Evolutionary conservation across 2,888 invertebrate species (phyloP).

Genomic region (Drosophila affinis): DNA sequence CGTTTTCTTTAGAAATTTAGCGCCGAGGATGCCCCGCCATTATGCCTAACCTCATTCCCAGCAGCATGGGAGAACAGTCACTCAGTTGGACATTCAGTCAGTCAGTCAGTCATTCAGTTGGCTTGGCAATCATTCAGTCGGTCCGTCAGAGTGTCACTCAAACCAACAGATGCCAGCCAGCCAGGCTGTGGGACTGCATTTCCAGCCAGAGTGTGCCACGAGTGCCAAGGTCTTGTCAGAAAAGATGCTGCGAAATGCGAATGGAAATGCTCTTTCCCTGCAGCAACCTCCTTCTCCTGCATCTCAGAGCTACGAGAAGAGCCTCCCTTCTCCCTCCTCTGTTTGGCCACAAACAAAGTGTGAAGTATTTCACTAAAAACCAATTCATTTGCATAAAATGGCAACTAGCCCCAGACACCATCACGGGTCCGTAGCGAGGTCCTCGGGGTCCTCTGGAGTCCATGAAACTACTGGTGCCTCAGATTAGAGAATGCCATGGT

Average conservation of each 20-base stretch:
- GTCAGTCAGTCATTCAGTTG: conserved; percentile 21
- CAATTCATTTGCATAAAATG: conserved; percentile 79
- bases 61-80: conserved; percentile 30
- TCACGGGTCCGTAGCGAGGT: too few relatives aligned
- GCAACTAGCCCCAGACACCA: conserved; percentile 47
- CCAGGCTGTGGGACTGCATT: conserved; percentile 30
- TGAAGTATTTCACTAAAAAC: conserved; percentile 77
- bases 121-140: conserved; percentile 43
- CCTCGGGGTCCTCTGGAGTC: not conserved
- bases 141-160: conserved; percentile 62
- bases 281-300: conserved; percentile 25
- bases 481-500: conserved; percentile 64
- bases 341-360: conserved; percentile 55
- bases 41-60: not conserved
- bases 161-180: conserved; percentile 31
- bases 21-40: not conserved
- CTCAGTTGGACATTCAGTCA: conserved; percentile 45
- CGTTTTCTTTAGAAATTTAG: not conserved
- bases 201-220: conserved; percentile 6
- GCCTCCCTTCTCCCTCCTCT: not conserved
- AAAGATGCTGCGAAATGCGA: conserved; percentile 17
- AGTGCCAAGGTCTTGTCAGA: conserved; percentile 27
- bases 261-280: conserved; percentile 1
- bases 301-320: conserved; percentile 1
- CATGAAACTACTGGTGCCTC: conserved; percentile 32